A percentile compares a stretch with the other conserved stretches of the same genome.
Conservation (phyloP, 2,888 invertebrate genomes). For the Saturnia pavonia region DNA sequence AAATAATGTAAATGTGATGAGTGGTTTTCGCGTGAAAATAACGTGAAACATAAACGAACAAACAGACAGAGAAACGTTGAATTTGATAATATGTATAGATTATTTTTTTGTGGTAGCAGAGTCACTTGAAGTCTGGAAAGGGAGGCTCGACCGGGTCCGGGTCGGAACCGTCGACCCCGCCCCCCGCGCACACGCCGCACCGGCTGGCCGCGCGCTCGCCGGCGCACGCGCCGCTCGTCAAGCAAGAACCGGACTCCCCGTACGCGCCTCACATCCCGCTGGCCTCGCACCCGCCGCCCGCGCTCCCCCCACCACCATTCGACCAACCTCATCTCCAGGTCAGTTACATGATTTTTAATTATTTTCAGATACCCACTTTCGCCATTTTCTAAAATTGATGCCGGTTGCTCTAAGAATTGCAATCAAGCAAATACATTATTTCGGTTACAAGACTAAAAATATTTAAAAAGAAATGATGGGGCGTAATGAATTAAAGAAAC, state of each 20-base stretch:
- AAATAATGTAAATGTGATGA: no score
- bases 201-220: constrained; percentile 61
- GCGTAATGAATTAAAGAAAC: not conserved
- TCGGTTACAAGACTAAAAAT: not conserved
- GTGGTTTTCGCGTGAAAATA: no score
- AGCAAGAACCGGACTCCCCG: constrained; percentile 84
- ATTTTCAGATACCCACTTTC: no score
- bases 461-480: no score
- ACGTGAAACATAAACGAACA: no score
- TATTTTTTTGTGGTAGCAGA: constrained; percentile 40
- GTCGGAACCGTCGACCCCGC: constrained; percentile 76
- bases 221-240: constrained; percentile 81
- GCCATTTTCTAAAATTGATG: no score
- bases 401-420: not conserved
- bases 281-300: constrained; percentile 43
- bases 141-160: constrained; percentile 73
- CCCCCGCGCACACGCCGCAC: constrained; percentile 69
- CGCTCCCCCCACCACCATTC: constrained; percentile 65
- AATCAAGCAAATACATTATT: not conserved
- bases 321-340: constrained; percentile 74
- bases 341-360: constrained; percentile 28
- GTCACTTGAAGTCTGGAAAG: constrained; percentile 63
- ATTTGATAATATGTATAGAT: no score
- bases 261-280: constrained; percentile 51
- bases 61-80: no score